These are phyloP conservation scores for Drosophila cracens DNA, from an alignment of 2,888 invertebrate species.

Conservation along the genomic window DNA sequence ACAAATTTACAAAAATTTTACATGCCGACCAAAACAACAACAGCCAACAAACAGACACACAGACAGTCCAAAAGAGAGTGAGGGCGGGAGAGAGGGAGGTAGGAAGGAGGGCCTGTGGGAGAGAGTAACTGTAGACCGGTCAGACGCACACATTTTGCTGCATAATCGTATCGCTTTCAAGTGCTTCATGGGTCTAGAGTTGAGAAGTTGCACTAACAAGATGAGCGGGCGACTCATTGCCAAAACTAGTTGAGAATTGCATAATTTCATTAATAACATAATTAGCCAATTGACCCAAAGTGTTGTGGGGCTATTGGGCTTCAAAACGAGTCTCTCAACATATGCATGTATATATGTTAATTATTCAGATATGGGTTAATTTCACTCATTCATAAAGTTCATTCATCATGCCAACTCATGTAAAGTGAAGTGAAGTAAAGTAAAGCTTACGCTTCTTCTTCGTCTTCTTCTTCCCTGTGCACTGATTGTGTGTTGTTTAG, in stretches of 20 bases:
- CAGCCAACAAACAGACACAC: conserved; percentile 28
- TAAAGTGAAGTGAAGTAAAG: conserved; percentile 21
- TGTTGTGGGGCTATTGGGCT: conserved; percentile 5
- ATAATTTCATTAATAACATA: conserved; percentile 55
- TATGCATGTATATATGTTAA: conserved; percentile 22
- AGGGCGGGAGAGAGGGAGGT: not conserved
- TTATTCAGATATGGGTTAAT: conserved; percentile 21
- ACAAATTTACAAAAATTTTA: conserved; percentile 78
- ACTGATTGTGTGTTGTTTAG: conserved; percentile 24
- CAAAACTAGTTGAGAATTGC: conserved; percentile 71
- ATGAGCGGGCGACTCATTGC: conserved; percentile 27
- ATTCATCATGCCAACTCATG: conserved; percentile 65
- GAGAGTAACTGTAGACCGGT: conserved; percentile 25
- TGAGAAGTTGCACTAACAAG: conserved; percentile 32
- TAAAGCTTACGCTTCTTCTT: conserved; percentile 27
- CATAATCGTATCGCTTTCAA: conserved; percentile 81
- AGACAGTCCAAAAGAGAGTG: conserved; percentile 30
- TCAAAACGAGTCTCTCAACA: not conserved
- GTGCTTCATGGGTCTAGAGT: conserved; percentile 54
- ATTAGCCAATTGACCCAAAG: conserved; percentile 60
- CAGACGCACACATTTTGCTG: conserved; percentile 64
- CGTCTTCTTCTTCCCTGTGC: conserved; percentile 1
- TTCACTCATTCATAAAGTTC: conserved; percentile 62
- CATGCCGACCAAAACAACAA: conserved; percentile 64
- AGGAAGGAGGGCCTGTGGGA: not conserved